phyloP scores from a whole-genome alignment of 1,140 invertebrate species.

The Antheraea mylitta region DNA sequence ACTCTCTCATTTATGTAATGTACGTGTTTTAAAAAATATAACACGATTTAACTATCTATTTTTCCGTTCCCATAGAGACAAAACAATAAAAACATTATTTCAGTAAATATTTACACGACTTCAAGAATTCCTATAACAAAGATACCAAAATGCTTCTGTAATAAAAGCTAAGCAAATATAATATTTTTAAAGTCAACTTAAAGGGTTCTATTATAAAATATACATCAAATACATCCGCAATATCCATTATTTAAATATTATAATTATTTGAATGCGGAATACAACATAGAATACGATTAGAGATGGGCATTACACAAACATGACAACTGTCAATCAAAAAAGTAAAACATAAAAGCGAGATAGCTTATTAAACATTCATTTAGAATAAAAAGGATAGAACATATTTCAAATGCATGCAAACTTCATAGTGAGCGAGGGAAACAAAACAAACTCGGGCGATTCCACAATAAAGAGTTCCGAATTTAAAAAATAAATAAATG shows the following conservation, averaged over 20 bases:
- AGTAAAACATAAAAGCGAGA: slow-evolving; percentile 11
- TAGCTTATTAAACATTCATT: not conserved
- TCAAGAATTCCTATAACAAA: not conserved
- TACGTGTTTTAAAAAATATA: too few species aligned
- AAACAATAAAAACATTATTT: not conserved
- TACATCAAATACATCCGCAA: not conserved
- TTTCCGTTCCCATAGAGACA: too few species aligned
- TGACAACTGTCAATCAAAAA: slow-evolving; percentile 25
- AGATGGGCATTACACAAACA: slow-evolving; percentile 3
- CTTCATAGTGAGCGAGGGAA: slow-evolving; percentile 14
- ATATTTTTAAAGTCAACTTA: not conserved
- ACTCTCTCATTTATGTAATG: too few species aligned
- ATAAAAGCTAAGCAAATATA: not conserved
- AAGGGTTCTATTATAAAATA: slow-evolving; percentile 3
- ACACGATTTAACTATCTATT: too few species aligned
- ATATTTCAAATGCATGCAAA: slow-evolving; percentile 21
- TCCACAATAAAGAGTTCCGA: slow-evolving; percentile 14
- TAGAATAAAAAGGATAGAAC: slow-evolving; percentile 11
- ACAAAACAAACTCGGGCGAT: slow-evolving; percentile 18
- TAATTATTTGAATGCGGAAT: not conserved
- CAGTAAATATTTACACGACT: not conserved
- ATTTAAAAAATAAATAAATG: slow-evolving; percentile 46
- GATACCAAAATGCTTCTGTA: not conserved
- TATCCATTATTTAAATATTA: not conserved
- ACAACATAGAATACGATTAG: not conserved